phyloP scores from a whole-genome alignment of 1,140 invertebrate species.

The Hypsibius dujardini region DNA sequence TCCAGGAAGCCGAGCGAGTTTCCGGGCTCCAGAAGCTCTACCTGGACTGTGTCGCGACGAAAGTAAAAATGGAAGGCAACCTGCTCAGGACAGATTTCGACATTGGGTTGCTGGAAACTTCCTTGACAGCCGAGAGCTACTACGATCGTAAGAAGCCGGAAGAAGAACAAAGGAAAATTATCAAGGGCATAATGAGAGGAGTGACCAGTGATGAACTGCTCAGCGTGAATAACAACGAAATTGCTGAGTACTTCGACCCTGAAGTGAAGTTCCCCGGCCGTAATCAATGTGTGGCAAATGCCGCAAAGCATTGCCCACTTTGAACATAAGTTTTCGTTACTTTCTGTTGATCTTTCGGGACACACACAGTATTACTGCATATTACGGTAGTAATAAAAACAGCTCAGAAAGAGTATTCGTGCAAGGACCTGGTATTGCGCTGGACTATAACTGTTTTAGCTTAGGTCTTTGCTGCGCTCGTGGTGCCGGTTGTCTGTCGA shows the following conservation, averaged over 20 bases:
- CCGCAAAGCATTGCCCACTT: no score
- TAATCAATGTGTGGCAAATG: not conserved
- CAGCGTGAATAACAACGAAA: not conserved
- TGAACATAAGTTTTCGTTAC: no score
- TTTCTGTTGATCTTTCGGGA: no score
- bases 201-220: not conserved
- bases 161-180: not conserved
- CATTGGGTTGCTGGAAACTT: not conserved
- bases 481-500: no score
- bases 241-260: not conserved
- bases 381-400: no score
- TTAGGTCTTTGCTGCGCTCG: no score
- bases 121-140: constrained; percentile 3
- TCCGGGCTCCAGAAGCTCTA: not conserved
- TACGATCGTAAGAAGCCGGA: constrained; percentile 4
- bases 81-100: not conserved
- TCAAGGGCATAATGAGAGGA: not conserved
- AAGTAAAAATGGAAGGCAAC: constrained; percentile 6
- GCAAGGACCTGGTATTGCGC: no score
- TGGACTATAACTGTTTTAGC: no score
- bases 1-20: not conserved
- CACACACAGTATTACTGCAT: no score
- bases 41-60: not conserved
- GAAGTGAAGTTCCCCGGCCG: not conserved
- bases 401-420: no score